Base-by-base conservation (phyloP, 2,797 vertebrate species). In the Octomys mimax region DNA sequence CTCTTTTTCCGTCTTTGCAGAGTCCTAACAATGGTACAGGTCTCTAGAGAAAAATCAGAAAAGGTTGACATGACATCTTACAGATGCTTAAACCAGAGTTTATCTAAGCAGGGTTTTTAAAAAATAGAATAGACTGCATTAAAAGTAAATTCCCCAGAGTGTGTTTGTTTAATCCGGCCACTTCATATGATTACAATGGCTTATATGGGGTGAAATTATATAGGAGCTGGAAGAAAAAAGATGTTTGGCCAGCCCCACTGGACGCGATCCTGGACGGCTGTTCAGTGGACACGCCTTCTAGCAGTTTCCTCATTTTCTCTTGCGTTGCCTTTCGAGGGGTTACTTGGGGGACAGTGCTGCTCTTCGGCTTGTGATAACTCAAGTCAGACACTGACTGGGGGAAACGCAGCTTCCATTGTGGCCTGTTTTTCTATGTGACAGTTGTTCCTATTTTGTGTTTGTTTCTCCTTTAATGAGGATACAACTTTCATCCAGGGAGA, bases 391-490 rank as follows among this genome's bases (percentile, higher is more conserved):
- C 33, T 88, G 96, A 98, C 83, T 80, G 61, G 83, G 94, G 94
- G 75, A 95, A 97, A 97, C 95, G 88, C 54, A 2, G 64, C 97
- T 93, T 96, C 97, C 96, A 59, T 96, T 98, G 96, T 97, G 94
- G 82, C 97, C 52, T 59, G 77, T 98, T 98, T 98, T 98, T 96
- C 97, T 97, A 57, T 97, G 95, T 98, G 98, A 97, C 97, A 96
- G 97, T 98, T 98, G 97, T 97, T 98, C 98, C 97, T 98, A 92
- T 98, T 98, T 98, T 98, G 98, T 99, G 98, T 99, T 99, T 99
- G 98, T 99, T 98, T 99, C 98, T 98, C 97, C 97, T 99, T 98
- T 99, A 99, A 99, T 99, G 98, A 99, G 98, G 98, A 98, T 97
- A 98, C 98, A 99, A 98, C 98, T 99, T 99, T 99, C 98, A 99